Conservation (phyloP, 2,888 invertebrate genomes). For the Carpatolechia fugitivella region DNA sequence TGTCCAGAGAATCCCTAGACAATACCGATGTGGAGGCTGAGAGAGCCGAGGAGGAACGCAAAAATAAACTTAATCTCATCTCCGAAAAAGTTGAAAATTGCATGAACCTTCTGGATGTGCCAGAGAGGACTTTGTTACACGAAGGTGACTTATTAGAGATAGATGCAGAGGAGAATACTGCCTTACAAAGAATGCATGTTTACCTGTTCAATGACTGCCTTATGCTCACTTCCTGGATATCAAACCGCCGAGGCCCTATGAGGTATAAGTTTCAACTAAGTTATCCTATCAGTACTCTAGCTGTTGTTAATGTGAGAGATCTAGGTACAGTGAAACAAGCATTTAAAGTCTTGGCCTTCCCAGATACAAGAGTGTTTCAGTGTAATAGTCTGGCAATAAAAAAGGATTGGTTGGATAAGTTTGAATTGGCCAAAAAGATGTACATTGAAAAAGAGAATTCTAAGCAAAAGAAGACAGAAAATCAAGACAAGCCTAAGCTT, state of each 20-base stretch:
- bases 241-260: slow-evolving; percentile 86
- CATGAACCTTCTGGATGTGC: slow-evolving; percentile 87
- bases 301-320: slow-evolving; percentile 96
- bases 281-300: slow-evolving; percentile 92
- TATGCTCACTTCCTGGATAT: slow-evolving; percentile 91
- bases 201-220: slow-evolving; percentile 96
- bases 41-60: slow-evolving; percentile 80
- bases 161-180: slow-evolving; percentile 91
- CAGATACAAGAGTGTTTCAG: slow-evolving; percentile 94
- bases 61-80: slow-evolving; percentile 83
- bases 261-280: slow-evolving; percentile 90
- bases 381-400: slow-evolving; percentile 89
- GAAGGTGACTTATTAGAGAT: slow-evolving; percentile 95
- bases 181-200: slow-evolving; percentile 92
- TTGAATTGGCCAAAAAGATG: slow-evolving; percentile 93
- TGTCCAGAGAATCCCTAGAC: slow-evolving; percentile 75
- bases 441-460: slow-evolving; percentile 82
- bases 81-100: slow-evolving; percentile 94
- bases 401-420: slow-evolving; percentile 96
- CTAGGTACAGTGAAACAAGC: slow-evolving; percentile 94
- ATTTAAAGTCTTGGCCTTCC: slow-evolving; percentile 96
- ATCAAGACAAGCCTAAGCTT: slow-evolving; percentile 59
- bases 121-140: slow-evolving; percentile 88
- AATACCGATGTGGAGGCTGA: slow-evolving; percentile 77
- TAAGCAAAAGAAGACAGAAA: slow-evolving; percentile 74